Percentiles rank a stretch among this genome's conserved stretches.
phyloP scores from a whole-genome alignment of 2,888 invertebrate genomes.

The Apodemia mormo region DNA sequence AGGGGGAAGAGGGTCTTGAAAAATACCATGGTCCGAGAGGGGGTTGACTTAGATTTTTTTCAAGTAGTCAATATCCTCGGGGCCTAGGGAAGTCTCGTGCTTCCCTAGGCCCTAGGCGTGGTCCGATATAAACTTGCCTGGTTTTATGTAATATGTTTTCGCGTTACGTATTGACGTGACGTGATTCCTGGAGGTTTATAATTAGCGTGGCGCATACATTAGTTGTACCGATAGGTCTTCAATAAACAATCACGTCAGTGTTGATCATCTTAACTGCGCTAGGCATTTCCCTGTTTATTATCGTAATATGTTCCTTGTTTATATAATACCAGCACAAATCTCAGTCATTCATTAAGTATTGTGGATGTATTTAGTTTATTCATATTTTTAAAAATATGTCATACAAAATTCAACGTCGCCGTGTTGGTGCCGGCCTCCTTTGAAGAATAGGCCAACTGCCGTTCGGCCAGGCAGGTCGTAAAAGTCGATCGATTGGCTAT shows the following conservation, averaged over 20 bases:
- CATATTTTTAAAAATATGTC: not conserved
- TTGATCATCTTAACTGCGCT: not conserved
- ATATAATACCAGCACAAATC: not conserved
- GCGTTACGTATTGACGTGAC: not conserved
- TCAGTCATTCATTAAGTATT: not conserved
- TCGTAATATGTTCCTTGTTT: not conserved
- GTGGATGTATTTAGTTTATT: not conserved
- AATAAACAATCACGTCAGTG: constrained; percentile 1
- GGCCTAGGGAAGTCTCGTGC: too few species aligned
- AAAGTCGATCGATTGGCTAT: too few species aligned
- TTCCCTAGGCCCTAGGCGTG: too few species aligned
- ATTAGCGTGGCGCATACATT: constrained; percentile 1
- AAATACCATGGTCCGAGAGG: too few species aligned
- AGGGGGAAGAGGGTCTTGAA: too few species aligned
- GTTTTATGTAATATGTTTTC: not conserved
- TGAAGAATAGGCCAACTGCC: too few species aligned
- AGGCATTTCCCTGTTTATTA: not conserved
- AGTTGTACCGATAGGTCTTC: not conserved
- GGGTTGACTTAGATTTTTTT: too few species aligned
- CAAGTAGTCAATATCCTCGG: too few species aligned
- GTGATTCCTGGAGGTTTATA: not conserved
- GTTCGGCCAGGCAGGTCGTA: too few species aligned
- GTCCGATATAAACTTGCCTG: too few species aligned
- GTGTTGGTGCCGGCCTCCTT: too few species aligned
- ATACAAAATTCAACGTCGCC: too few species aligned